phyloP scores from a whole-genome alignment of 2,888 invertebrate genomes.

The Drosophila austrosaltans region DNA sequence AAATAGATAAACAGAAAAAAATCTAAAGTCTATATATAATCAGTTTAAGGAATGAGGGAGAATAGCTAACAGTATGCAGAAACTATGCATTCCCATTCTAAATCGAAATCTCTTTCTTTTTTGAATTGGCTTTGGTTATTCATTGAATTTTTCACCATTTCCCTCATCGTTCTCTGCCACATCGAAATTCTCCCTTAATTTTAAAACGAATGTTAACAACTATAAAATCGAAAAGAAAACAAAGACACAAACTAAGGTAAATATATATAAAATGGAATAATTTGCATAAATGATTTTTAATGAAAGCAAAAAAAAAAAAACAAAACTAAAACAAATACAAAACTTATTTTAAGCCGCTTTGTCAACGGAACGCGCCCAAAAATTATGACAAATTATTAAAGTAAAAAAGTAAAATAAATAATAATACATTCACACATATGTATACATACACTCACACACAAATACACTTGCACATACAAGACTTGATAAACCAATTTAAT shows the following conservation, averaged over 20 bases:
- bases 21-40: too few relatives aligned
- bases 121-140: not conserved
- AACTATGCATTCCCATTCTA: not conserved
- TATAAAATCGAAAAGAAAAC: not conserved
- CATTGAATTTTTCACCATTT: too few relatives aligned
- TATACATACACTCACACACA: constrained; percentile 14
- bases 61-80: not conserved
- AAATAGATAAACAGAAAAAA: not conserved
- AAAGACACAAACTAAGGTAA: constrained; percentile 7
- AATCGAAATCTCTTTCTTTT: not conserved
- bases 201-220: constrained; percentile 9
- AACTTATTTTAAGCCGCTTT: constrained; percentile 65
- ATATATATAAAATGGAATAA: constrained; percentile 19
- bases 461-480: constrained; percentile 14
- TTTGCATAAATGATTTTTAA: constrained; percentile 31
- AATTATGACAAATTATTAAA: constrained; percentile 8
- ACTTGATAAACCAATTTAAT: constrained; percentile 5
- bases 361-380: constrained; percentile 71
- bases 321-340: constrained; percentile 14
- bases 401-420: not conserved
- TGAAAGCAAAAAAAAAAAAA: constrained; percentile 7
- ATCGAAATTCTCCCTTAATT: not conserved
- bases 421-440: constrained; percentile 17
- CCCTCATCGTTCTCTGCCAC: too few relatives aligned
- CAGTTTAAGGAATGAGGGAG: too few relatives aligned